Conservation (phyloP, 2,888 invertebrate genomes). For the Pammene aurita region DNA sequence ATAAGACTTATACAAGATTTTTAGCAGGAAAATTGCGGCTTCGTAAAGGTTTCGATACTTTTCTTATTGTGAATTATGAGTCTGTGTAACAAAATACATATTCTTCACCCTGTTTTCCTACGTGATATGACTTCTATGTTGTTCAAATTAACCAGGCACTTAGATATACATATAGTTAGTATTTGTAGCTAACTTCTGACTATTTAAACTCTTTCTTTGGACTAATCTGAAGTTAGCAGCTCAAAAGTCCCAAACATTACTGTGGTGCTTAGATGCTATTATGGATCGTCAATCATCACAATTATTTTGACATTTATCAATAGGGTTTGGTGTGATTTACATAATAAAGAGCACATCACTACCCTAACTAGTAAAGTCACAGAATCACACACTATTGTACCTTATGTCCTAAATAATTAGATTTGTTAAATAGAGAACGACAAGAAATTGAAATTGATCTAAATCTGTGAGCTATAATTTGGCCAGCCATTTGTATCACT, state of each 20-base stretch:
- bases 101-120: constrained; percentile 68
- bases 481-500: not conserved
- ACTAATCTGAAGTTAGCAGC: constrained; percentile 19
- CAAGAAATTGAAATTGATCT: constrained; percentile 47
- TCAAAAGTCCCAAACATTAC: constrained; percentile 13
- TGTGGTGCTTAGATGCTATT: too few species aligned
- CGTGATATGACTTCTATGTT: constrained; percentile 61
- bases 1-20: not conserved
- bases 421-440: constrained; percentile 45
- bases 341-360: constrained; percentile 25
- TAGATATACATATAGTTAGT: constrained; percentile 44
- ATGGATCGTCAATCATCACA: constrained; percentile 10
- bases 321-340: constrained; percentile 1
- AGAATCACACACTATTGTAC: constrained; percentile 29
- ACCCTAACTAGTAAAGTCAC: constrained; percentile 26
- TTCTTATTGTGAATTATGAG: constrained; percentile 15
- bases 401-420: constrained; percentile 42
- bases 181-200: constrained; percentile 32
- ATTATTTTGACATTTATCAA: constrained; percentile 14
- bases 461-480: constrained; percentile 51
- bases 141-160: constrained; percentile 57
- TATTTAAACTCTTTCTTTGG: constrained; percentile 14
- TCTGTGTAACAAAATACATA: constrained; percentile 34
- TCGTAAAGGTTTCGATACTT: constrained; percentile 14
- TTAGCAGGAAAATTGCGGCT: not conserved